A percentile compares a stretch with the other conserved stretches of the same genome.
Evolutionary conservation across 2,113 vertebrate species (phyloP).

Genomic region (Turdus rufiventris): DNA sequence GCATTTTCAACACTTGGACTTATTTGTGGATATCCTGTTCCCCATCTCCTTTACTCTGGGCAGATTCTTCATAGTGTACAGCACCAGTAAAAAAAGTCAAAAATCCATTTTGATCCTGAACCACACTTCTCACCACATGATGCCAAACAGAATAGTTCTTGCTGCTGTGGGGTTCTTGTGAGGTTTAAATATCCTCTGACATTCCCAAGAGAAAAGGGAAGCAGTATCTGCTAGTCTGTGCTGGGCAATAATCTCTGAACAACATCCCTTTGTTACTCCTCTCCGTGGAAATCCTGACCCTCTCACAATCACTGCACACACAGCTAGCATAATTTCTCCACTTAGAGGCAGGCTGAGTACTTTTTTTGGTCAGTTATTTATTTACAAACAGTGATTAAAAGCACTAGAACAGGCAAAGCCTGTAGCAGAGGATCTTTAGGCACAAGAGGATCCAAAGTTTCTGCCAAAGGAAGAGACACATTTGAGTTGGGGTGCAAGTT

Average conservation of each 20-base stretch:
- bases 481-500: not conserved
- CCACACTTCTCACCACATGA: fast-evolving
- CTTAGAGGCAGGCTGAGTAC: not conserved
- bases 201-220: not conserved
- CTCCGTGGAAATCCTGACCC: not conserved
- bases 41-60: not conserved
- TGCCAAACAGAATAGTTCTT: not conserved
- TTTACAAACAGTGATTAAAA: not conserved
- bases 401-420: not conserved
- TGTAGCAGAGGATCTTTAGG: not conserved
- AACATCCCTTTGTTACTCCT: not conserved
- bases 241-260: not conserved
- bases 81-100: not conserved
- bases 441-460: not conserved
- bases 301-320: not conserved
- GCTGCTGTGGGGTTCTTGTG: not conserved
- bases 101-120: not conserved
- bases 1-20: not conserved
- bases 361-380: not conserved
- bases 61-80: not conserved
- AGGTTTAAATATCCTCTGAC: not conserved
- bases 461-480: not conserved
- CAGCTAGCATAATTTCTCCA: not conserved
- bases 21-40: not conserved
- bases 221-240: not conserved